Evolutionary conservation across 2,797 vertebrate species (phyloP).

Genomic region (Chiloscyllium punctatum): DNA sequence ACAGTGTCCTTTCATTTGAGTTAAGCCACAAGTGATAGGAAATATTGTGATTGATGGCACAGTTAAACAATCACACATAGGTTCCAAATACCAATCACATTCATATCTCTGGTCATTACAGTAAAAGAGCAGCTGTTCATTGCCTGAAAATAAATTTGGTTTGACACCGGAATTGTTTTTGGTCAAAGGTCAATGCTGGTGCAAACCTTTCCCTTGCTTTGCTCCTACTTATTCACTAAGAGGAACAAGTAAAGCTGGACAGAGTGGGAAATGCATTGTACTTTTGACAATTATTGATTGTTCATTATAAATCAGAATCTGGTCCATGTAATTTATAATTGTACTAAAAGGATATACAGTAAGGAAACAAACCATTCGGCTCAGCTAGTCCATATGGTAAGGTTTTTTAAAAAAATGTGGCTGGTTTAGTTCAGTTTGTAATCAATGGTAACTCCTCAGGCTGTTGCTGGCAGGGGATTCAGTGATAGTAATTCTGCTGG

Average conservation of each 20-base stretch:
- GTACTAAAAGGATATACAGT: not conserved
- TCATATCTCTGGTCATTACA: not conserved
- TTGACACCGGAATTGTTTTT: not conserved
- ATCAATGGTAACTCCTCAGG: no score
- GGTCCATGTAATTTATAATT: not conserved
- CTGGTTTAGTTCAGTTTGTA: no score
- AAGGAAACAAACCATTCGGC: not conserved
- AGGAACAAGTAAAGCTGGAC: not conserved
- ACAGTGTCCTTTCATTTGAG: constrained; percentile 28
- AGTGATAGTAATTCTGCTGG: no score
- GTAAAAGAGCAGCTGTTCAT: not conserved
- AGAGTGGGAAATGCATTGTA: not conserved
- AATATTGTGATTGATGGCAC: constrained; percentile 21
- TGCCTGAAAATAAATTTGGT: not conserved
- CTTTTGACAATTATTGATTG: not conserved
- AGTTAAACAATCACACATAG: not conserved
- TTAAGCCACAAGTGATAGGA: not conserved
- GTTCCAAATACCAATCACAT: not conserved
- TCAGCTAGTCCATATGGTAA: no score
- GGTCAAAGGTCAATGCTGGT: not conserved
- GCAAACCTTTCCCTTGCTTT: not conserved
- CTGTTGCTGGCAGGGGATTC: no score
- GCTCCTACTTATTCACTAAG: not conserved
- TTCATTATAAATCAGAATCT: not conserved
- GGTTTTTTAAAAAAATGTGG: no score